phyloP scores from a whole-genome alignment of 1,140 invertebrate genomes.

The Drosophila elegans region DNA sequence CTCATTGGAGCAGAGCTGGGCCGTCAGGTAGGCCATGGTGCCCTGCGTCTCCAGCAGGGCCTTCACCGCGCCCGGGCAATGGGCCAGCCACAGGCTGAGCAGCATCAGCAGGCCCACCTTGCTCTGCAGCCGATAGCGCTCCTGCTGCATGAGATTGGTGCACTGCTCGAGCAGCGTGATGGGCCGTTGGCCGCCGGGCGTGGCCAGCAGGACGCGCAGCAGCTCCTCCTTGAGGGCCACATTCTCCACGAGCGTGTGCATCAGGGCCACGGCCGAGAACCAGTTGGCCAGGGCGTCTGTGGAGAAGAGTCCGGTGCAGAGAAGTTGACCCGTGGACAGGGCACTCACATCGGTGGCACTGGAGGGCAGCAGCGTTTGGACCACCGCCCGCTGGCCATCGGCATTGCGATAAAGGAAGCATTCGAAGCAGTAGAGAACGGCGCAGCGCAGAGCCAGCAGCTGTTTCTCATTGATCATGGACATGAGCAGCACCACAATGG shows the following conservation, averaged over 20 bases:
- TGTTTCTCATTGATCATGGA: conserved; percentile 99
- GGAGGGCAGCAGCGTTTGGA: conserved; percentile 96
- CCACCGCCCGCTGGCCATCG: conserved; percentile 93
- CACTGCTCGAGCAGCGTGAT: conserved; percentile 96
- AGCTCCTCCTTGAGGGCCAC: conserved; percentile 95
- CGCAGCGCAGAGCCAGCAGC: conserved; percentile 94
- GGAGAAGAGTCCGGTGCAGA: conserved; percentile 97
- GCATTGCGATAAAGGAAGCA: conserved; percentile 98
- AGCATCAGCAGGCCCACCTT: conserved; percentile 97
- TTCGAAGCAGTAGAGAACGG: conserved; percentile 98
- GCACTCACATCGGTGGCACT: conserved; percentile 89
- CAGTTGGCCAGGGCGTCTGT: conserved; percentile 97
- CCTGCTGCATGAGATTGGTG: conserved; percentile 92
- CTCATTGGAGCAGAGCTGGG: conserved; percentile 91
- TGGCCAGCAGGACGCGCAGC: conserved; percentile 95
- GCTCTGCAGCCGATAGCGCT: conserved; percentile 92
- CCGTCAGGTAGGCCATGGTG: conserved; percentile 93
- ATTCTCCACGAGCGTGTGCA: conserved; percentile 96
- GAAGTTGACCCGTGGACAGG: conserved; percentile 93
- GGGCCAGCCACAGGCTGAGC: conserved; percentile 94
- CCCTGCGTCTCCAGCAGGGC: conserved; percentile 93
- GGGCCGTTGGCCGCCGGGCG: conserved; percentile 92
- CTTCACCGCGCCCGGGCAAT: conserved; percentile 93
- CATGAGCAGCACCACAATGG: conserved; percentile 97
- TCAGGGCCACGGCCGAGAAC: conserved; percentile 96